Percentiles rank a stretch among this genome's conserved stretches.
phyloP scores from a whole-genome alignment of 2,113 vertebrate genomes.

The Sporophila hypoxantha region DNA sequence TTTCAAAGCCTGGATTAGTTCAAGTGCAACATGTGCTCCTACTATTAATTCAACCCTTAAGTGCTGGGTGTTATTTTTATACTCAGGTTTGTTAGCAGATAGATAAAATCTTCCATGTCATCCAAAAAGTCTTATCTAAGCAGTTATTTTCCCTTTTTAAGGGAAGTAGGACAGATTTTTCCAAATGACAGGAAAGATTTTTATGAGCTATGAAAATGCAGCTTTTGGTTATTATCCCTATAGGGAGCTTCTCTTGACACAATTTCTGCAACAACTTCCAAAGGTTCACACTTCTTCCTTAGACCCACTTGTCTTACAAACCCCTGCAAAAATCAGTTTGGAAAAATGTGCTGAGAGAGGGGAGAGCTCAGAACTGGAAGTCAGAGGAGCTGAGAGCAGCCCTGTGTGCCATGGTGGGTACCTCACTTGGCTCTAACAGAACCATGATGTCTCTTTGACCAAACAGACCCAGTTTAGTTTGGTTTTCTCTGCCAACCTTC shows the following conservation, averaged over 20 bases:
- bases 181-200: not conserved
- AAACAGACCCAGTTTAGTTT: not conserved
- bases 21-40: not conserved
- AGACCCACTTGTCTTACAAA: not conserved
- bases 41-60: not conserved
- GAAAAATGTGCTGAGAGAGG: not conserved
- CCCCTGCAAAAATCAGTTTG: not conserved
- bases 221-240: not conserved
- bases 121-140: not conserved
- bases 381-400: not conserved
- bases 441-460: not conserved
- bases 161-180: not conserved
- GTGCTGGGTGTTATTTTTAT: not conserved
- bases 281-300: not conserved
- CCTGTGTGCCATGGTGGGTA: not conserved
- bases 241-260: not conserved
- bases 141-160: slow-evolving; percentile 15
- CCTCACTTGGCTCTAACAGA: not conserved
- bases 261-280: not conserved
- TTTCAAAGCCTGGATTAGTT: not conserved
- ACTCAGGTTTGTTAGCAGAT: not conserved
- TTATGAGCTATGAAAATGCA: not conserved
- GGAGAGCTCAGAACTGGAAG: not conserved
- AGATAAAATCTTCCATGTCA: not conserved
- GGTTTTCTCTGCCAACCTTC: not conserved